Percentiles rank a stretch among this genome's conserved stretches.
These are phyloP conservation scores for Zaprionus kolodkinae DNA, from an alignment of 1,140 invertebrate genomes.

Conservation along the genomic window DNA sequence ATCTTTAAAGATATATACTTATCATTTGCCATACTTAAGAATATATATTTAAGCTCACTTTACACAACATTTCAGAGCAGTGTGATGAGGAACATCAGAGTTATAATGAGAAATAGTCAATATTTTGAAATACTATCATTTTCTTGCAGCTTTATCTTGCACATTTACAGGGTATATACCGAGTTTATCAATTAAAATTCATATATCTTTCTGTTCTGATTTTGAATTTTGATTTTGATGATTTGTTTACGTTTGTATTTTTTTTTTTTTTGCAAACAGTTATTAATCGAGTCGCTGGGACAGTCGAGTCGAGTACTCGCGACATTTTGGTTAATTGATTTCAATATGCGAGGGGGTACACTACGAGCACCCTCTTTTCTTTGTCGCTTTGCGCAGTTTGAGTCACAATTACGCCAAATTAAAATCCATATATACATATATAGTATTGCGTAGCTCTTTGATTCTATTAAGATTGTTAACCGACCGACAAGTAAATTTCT, in stretches of 20 bases:
- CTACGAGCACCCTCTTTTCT: too few relatives aligned
- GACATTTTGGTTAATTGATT: constrained; percentile 80
- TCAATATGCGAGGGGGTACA: constrained; percentile 27
- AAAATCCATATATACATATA: constrained; percentile 66
- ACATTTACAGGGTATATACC: background rate
- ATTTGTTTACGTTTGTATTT: constrained; percentile 38
- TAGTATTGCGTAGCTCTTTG: constrained; percentile 64
- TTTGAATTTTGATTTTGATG: constrained; percentile 54
- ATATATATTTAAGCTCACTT: background rate
- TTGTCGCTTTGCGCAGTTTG: too few relatives aligned
- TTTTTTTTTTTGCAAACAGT: constrained; percentile 52
- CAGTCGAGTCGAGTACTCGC: constrained; percentile 67
- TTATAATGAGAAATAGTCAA: background rate
- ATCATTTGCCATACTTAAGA: background rate
- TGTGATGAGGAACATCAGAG: background rate
- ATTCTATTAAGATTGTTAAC: constrained; percentile 76
- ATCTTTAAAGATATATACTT: background rate
- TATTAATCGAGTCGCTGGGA: constrained; percentile 60
- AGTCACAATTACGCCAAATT: constrained; percentile 74
- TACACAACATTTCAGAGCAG: background rate
- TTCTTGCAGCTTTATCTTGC: background rate
- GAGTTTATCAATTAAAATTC: background rate
- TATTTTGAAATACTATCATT: too few relatives aligned
- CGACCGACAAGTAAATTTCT: constrained; percentile 46
- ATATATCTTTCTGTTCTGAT: constrained; percentile 20